A percentile compares a stretch with the other conserved stretches of the same genome.
Evolutionary conservation across 2,888 invertebrate genomes (phyloP).

Genomic region (Philereme transversata): DNA sequence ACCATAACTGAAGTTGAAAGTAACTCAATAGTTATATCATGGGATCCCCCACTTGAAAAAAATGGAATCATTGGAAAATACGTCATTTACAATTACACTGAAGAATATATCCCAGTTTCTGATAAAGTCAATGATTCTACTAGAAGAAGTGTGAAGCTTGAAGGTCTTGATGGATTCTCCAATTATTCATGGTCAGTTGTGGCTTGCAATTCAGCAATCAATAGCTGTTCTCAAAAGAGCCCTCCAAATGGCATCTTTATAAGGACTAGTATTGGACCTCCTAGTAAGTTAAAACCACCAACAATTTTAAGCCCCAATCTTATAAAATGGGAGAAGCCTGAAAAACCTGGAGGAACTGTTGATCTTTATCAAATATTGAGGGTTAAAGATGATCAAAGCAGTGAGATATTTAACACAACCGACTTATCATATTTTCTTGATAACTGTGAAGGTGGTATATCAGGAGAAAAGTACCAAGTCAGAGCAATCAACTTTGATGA

Average conservation of each 20-base stretch:
- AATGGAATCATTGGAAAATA: constrained; percentile 91
- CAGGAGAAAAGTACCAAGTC: constrained; percentile 66
- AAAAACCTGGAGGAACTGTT: constrained; percentile 78
- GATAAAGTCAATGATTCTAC: constrained; percentile 52
- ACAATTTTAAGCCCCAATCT: constrained; percentile 54
- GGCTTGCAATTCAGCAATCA: constrained; percentile 86
- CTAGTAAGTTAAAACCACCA: constrained; percentile 69
- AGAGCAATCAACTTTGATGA: constrained; percentile 72
- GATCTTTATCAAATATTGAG: constrained; percentile 83
- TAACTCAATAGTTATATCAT: constrained; percentile 85
- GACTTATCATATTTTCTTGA: constrained; percentile 49
- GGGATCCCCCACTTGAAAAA: constrained; percentile 87
- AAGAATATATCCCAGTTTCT: constrained; percentile 50
- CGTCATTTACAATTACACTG: constrained; percentile 79
- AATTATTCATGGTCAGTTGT: constrained; percentile 88
- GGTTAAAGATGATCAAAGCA: constrained; percentile 58
- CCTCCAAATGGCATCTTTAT: constrained; percentile 77
- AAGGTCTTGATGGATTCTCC: constrained; percentile 83
- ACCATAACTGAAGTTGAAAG: constrained; percentile 84
- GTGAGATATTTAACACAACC: constrained; percentile 54
- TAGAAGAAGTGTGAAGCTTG: constrained; percentile 56
- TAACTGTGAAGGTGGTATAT: constrained; percentile 64
- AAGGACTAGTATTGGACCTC: constrained; percentile 85
- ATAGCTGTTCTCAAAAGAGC: constrained; percentile 83
- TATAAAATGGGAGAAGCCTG: constrained; percentile 81